Percentiles rank a stretch among this genome's conserved stretches.
Conservation (phyloP, 2,888 invertebrate species). For the Dinocampus coccinellae region DNA sequence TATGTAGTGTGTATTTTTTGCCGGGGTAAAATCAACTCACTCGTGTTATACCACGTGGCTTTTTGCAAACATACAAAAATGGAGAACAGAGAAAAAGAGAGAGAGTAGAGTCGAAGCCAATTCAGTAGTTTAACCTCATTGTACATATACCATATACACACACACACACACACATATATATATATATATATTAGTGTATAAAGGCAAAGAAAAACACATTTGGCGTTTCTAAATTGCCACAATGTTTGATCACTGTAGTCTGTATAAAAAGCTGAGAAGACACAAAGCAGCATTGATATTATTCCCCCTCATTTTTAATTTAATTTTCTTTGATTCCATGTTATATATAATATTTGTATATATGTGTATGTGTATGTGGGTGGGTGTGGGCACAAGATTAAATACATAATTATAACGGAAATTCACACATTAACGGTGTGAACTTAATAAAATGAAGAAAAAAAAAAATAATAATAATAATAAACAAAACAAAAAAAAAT, state of each 20-base stretch:
- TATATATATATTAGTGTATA: background rate
- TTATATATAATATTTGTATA: background rate
- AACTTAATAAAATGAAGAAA: background rate
- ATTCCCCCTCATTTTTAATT: background rate
- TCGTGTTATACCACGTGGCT: slow-evolving; percentile 30
- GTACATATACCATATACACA: background rate
- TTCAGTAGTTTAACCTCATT: background rate
- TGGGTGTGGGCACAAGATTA: too few species aligned
- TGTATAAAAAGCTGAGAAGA: slow-evolving; percentile 9
- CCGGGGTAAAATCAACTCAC: background rate
- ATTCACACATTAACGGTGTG: too few species aligned
- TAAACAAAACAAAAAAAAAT: too few species aligned
- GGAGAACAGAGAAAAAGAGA: background rate
- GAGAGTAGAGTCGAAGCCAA: background rate
- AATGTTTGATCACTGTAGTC: slow-evolving; percentile 20
- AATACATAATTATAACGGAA: background rate
- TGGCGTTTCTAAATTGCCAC: slow-evolving; percentile 7
- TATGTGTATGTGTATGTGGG: background rate
- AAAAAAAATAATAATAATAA: too few species aligned
- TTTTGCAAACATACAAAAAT: slow-evolving; percentile 32
- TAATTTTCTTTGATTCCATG: background rate
- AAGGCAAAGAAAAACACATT: slow-evolving; percentile 24
- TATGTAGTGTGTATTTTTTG: background rate
- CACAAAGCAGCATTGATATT: slow-evolving; percentile 21
- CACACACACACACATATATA: background rate